phyloP scores from a whole-genome alignment of 2,113 vertebrate species.

The Oreochromis tanganicae region DNA sequence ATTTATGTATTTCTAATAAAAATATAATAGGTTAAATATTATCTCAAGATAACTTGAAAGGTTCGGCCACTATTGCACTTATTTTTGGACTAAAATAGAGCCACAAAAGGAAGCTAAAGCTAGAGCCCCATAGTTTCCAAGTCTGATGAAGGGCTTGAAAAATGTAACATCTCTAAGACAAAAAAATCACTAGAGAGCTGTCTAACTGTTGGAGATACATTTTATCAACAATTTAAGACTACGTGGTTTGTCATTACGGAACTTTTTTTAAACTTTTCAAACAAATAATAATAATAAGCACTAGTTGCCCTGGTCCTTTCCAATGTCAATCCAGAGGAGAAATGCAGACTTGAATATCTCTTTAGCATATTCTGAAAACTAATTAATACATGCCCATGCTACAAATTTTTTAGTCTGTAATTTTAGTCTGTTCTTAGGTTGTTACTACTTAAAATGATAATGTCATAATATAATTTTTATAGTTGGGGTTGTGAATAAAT shows the following conservation, averaged over 20 bases:
- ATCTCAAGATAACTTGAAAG: neutral
- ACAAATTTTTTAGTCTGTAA: neutral
- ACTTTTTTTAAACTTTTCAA: neutral
- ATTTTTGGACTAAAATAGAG: neutral
- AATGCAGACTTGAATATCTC: fast-evolving
- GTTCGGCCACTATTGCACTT: neutral
- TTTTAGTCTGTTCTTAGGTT: neutral
- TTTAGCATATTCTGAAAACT: neutral
- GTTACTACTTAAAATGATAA: neutral
- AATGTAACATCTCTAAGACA: neutral
- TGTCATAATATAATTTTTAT: neutral
- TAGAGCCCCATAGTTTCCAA: neutral
- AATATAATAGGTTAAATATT: neutral
- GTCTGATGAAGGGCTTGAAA: neutral
- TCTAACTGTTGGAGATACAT: fast-evolving
- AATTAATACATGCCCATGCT: neutral
- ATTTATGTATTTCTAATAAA: neutral
- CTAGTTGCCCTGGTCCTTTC: neutral
- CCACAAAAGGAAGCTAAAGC: neutral
- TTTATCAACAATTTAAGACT: fast-evolving
- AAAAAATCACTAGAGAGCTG: neutral
- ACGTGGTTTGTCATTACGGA: fast-evolving
- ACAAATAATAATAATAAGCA: neutral
- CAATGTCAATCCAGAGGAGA: neutral
- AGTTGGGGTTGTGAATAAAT: neutral